A percentile compares a stretch with the other conserved stretches of the same genome.
Evolutionary conservation across 2,888 invertebrate species (phyloP).

Genomic region (Hirtodrosophila alboralis): DNA sequence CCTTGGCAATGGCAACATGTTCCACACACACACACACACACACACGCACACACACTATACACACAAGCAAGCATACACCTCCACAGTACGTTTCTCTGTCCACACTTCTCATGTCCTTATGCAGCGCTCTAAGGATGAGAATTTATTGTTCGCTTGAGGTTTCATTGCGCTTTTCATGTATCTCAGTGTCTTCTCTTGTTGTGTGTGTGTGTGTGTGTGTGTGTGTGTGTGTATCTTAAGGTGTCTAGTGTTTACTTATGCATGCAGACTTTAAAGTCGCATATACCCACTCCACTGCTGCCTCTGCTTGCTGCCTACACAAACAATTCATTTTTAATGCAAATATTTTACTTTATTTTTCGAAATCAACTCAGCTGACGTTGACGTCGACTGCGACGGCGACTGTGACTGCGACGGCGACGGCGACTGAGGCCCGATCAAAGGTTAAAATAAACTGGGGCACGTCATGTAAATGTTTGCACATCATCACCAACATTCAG

Average conservation of each 20-base stretch:
- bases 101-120: neutral
- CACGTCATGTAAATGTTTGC: conserved; percentile 80
- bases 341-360: conserved; percentile 69
- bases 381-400: conserved; percentile 8
- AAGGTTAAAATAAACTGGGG: conserved; percentile 80
- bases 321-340: conserved; percentile 79
- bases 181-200: conserved; percentile 4
- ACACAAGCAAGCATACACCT: conserved; percentile 5
- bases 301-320: conserved; percentile 55
- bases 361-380: conserved; percentile 37
- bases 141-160: conserved; percentile 48
- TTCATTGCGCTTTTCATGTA: conserved; percentile 59
- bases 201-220: conserved; percentile 3
- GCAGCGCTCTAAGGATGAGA: conserved; percentile 13
- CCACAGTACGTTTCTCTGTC: neutral
- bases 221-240: conserved; percentile 24
- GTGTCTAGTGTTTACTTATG: conserved; percentile 51
- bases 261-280: conserved; percentile 61
- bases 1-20: conserved; percentile 10
- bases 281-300: neutral
- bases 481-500: conserved; percentile 80
- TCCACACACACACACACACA: conserved; percentile 6
- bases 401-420: conserved; percentile 4
- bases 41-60: conserved; percentile 6
- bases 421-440: conserved; percentile 56